Base-by-base conservation (phyloP, 1,140 invertebrate species). In the Bombus confusus region DNA sequence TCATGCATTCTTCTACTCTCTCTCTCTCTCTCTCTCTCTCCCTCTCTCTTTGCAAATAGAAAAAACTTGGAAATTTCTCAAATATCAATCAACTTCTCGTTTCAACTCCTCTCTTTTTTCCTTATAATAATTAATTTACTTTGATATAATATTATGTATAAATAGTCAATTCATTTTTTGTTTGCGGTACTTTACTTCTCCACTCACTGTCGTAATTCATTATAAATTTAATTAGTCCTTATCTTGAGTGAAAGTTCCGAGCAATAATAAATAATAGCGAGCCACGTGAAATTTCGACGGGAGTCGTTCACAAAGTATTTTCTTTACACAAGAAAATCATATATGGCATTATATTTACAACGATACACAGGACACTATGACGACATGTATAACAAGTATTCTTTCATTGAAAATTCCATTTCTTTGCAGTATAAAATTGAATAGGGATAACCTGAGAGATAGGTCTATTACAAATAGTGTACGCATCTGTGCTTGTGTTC, bases 161-260 rank as follows among this genome's bases (percentile, higher is more conserved):
- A 93, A 93, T 93, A 93, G 91, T 92, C 80, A 74, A 89, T 91
- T 91, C 82, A 12, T 62, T 64, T 62, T 41, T 75, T 57, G n/a
- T 22, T 78, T n/a, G 22, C n/a, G 25, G 59, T 8, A 37, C 31
- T 37, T 39, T 43, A n/a, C 18, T 59, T 59, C 37, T 37, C 34
- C 41, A 31, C 37, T 62, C 75, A 59, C 39, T 79, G 41, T 79
- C 8, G 85, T 80, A 34, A 13, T 90, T 87, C 57, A 81, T 85
- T 90, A 89, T 86, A 86, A 86, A 91, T 91, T 92, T 88, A 68
- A 59, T 64, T 88, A 52, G 47, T 76, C 47, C 69, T 87, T 78
- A 75, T 74, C 71, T 85, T 83, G 89, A 92, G 80, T 88, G 88
- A 91, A 88, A 91, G 85, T 83, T 82, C 72, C 74, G 75, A 87